Evolutionary conservation across 2,888 invertebrate species (phyloP).

Genomic region (Arrhopalites spinosus): DNA sequence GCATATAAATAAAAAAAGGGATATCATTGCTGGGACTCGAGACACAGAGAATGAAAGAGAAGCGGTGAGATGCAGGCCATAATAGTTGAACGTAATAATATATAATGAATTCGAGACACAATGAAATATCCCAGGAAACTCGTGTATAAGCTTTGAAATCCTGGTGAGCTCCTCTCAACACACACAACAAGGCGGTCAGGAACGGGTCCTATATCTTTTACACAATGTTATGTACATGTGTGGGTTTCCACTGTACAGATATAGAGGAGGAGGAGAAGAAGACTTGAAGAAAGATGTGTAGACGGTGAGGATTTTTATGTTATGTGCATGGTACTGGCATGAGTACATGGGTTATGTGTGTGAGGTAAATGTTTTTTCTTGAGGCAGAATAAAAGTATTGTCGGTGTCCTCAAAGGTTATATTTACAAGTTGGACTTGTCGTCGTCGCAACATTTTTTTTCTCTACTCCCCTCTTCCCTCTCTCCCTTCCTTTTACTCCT

Average conservation of each 20-base stretch:
- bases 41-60: not conserved
- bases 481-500: not conserved
- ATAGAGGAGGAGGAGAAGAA: too few relatives aligned
- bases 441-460: slow-evolving; percentile 25
- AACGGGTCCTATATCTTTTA: not conserved
- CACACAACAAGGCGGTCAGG: not conserved
- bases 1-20: not conserved
- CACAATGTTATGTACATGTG: not conserved
- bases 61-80: not conserved
- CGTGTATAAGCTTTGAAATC: slow-evolving; percentile 21
- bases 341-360: slow-evolving; percentile 3
- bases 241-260: too few relatives aligned
- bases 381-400: slow-evolving; percentile 26
- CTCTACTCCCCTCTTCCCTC: not conserved
- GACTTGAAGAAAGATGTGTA: too few relatives aligned
- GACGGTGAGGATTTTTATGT: not conserved
- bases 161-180: slow-evolving; percentile 29
- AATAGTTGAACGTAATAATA: not conserved
- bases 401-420: slow-evolving; percentile 35
- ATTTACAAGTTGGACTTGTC: slow-evolving; percentile 24
- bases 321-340: not conserved
- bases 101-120: slow-evolving; percentile 23
- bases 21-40: not conserved
- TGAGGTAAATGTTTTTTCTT: slow-evolving; percentile 31
- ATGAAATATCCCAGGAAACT: slow-evolving; percentile 19